These are phyloP conservation scores for Chalcosyrphus nemorum DNA, from an alignment of 2,888 invertebrate species.

Conservation along the genomic window DNA sequence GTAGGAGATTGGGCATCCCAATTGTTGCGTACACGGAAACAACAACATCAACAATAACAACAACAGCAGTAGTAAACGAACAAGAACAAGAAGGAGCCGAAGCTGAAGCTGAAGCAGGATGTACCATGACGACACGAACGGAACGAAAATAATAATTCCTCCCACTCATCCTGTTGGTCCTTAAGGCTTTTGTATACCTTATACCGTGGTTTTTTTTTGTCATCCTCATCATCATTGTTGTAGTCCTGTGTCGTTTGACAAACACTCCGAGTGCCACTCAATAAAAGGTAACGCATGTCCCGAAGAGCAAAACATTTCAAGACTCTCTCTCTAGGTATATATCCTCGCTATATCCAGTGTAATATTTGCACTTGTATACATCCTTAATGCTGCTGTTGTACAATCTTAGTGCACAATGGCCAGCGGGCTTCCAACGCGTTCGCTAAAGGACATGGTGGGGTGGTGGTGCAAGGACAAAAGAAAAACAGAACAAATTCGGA, in stretches of 20 bases:
- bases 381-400: constrained; percentile 66
- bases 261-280: constrained; percentile 65
- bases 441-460: not conserved
- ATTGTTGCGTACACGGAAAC: constrained; percentile 56
- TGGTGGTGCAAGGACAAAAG: constrained; percentile 44
- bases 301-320: constrained; percentile 56
- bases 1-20: constrained; percentile 27
- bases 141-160: constrained; percentile 51
- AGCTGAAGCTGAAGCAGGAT: too few species aligned
- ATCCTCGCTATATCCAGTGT: constrained; percentile 19
- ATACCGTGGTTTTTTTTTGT: not conserved
- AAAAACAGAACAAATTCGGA: constrained; percentile 50
- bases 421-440: constrained; percentile 45
- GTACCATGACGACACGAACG: constrained; percentile 9
- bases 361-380: constrained; percentile 71
- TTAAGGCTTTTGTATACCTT: not conserved
- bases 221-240: constrained; percentile 38
- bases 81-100: too few species aligned
- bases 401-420: constrained; percentile 65
- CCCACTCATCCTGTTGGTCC: not conserved
- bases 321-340: constrained; percentile 23
- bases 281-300: constrained; percentile 69
- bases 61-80: not conserved
- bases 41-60: constrained; percentile 20
- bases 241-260: constrained; percentile 54